Conservation (phyloP, 2,797 vertebrate genomes). For the Paramormyrops hopkinsi region DNA sequence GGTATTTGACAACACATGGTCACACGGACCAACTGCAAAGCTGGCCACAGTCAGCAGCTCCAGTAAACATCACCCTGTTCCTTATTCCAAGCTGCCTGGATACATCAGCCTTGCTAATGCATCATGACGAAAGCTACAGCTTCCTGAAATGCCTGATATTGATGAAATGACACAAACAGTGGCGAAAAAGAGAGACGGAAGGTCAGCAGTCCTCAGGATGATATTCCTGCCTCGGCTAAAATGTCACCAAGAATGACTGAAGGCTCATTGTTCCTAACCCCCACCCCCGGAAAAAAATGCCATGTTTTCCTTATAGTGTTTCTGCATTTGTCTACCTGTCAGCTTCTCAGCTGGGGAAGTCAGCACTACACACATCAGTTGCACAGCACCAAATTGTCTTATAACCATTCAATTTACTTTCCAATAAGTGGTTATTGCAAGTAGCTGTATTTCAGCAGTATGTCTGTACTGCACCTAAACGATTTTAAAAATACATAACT, state of each 20-base stretch:
- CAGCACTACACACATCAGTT: not conserved
- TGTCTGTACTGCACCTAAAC: not conserved
- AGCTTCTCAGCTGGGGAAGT: not conserved
- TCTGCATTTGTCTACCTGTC: not conserved
- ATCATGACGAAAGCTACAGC: not conserved
- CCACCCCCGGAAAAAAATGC: not conserved
- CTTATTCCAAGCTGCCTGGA: not conserved
- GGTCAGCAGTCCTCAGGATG: not conserved
- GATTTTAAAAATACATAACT: not conserved
- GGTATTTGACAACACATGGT: not conserved
- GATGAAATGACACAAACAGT: not conserved
- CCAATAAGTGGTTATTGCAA: not conserved
- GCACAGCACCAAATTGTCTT: not conserved
- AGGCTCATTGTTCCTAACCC: not conserved
- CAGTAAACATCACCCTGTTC: not conserved
- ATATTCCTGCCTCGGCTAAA: not conserved
- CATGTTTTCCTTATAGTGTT: not conserved
- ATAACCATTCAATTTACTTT: not conserved
- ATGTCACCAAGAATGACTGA: not conserved
- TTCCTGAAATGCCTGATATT: not conserved
- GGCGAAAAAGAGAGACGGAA: not conserved
- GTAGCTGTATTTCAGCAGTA: not conserved
- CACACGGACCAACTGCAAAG: not conserved
- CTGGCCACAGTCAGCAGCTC: not conserved
- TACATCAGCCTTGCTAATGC: not conserved